Percentiles rank a stretch among this genome's conserved stretches.
Conservation (phyloP, 2,797 vertebrate species). For the Thripadectes ignobilis region DNA sequence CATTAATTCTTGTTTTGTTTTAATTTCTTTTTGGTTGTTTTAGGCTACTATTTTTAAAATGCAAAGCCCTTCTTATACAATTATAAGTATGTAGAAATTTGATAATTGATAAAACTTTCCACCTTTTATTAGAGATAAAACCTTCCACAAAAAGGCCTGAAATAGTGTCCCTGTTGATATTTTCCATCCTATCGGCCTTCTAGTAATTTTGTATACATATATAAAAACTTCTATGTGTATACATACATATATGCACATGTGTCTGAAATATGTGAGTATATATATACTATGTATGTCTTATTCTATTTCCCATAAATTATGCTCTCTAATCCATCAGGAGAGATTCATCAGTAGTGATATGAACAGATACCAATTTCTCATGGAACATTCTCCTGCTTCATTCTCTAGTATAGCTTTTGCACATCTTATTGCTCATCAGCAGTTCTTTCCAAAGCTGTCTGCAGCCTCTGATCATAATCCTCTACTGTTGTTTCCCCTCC, state of each 20-base stretch:
- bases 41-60: background rate
- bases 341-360: background rate
- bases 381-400: background rate
- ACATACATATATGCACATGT: no score
- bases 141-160: background rate
- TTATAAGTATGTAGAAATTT: background rate
- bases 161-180: background rate
- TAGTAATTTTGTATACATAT: rapidly evolving
- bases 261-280: background rate
- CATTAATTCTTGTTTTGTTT: background rate
- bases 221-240: no score
- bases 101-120: background rate
- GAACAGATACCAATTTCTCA: background rate
- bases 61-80: background rate
- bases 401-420: background rate
- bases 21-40: rapidly evolving
- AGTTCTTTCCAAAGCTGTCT: background rate
- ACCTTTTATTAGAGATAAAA: background rate
- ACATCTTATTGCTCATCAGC: background rate
- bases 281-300: no score
- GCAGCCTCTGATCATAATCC: background rate
- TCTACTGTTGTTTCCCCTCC: rapidly evolving
- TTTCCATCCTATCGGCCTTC: background rate
- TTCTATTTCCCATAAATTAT: background rate
- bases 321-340: background rate